phyloP scores from a whole-genome alignment of 2,113 vertebrate species.

The Pavo muticus region DNA sequence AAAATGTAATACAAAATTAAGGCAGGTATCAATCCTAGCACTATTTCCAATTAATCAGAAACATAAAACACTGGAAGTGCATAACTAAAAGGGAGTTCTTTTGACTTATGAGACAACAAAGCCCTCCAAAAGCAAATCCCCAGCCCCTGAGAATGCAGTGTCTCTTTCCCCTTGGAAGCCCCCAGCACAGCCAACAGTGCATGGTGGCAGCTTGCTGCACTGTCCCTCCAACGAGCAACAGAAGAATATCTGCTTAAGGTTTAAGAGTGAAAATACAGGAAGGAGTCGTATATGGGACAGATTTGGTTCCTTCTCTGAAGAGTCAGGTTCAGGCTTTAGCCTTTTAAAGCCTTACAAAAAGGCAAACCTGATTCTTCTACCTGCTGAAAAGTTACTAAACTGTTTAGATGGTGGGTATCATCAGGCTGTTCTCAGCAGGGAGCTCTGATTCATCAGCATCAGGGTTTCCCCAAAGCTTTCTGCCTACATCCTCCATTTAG shows the following conservation, averaged over 20 bases:
- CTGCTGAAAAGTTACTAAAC: slow-evolving; percentile 26
- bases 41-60: background rate
- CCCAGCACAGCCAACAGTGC: background rate
- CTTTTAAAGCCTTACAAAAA: background rate
- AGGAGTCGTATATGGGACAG: background rate
- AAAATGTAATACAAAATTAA: background rate
- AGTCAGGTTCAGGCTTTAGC: background rate
- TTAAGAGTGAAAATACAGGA: background rate
- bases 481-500: slow-evolving; percentile 43
- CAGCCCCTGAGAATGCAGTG: background rate
- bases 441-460: slow-evolving; percentile 63
- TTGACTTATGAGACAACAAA: background rate
- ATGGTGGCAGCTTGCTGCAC: background rate
- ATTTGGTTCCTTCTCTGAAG: background rate
- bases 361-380: slow-evolving; percentile 1
- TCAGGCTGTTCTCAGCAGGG: slow-evolving; percentile 52
- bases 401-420: slow-evolving; percentile 50
- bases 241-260: background rate
- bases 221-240: background rate
- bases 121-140: background rate
- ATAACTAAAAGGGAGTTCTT: background rate
- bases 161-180: background rate
- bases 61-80: rapidly evolving
- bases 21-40: background rate
- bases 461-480: slow-evolving; percentile 55